These are phyloP conservation scores for Conchocele bisecta DNA, from an alignment of 2,888 invertebrate species.

Conservation along the genomic window DNA sequence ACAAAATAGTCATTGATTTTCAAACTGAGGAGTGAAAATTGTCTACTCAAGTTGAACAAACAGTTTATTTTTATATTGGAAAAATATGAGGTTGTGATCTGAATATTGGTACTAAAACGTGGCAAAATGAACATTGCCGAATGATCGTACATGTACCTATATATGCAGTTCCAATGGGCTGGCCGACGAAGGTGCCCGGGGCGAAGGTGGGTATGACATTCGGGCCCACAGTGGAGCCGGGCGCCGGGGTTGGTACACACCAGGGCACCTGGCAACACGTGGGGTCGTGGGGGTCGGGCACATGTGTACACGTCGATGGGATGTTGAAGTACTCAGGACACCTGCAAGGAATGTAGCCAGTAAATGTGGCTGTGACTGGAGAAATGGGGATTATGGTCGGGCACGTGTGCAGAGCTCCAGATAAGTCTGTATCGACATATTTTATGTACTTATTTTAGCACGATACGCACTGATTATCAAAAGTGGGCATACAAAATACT, in stretches of 20 bases:
- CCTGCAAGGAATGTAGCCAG: slow-evolving; percentile 57
- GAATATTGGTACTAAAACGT: neutral
- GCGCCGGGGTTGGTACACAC: slow-evolving; percentile 52
- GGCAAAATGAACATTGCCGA: slow-evolving; percentile 28
- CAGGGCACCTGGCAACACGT: slow-evolving; percentile 65
- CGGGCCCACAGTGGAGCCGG: slow-evolving; percentile 32
- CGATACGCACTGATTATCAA: too few species aligned
- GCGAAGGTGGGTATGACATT: slow-evolving; percentile 53
- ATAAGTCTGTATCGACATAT: too few species aligned
- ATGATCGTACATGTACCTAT: slow-evolving; percentile 53
- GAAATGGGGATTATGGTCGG: too few species aligned
- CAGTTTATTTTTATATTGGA: too few species aligned
- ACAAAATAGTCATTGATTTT: too few species aligned
- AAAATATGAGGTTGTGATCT: too few species aligned
- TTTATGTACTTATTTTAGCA: too few species aligned
- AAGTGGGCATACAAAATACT: too few species aligned
- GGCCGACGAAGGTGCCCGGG: slow-evolving; percentile 57
- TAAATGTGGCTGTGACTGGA: too few species aligned
- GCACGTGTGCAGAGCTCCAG: too few species aligned
- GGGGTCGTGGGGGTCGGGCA: slow-evolving; percentile 68
- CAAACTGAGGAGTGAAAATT: too few species aligned
- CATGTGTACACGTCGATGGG: slow-evolving; percentile 56
- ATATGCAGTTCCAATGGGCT: slow-evolving; percentile 35
- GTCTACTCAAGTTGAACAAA: too few species aligned
- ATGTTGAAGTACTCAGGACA: slow-evolving; percentile 63